phyloP scores from a whole-genome alignment of 1,140 invertebrate genomes.

The Ceratoteleas bidentatus region DNA sequence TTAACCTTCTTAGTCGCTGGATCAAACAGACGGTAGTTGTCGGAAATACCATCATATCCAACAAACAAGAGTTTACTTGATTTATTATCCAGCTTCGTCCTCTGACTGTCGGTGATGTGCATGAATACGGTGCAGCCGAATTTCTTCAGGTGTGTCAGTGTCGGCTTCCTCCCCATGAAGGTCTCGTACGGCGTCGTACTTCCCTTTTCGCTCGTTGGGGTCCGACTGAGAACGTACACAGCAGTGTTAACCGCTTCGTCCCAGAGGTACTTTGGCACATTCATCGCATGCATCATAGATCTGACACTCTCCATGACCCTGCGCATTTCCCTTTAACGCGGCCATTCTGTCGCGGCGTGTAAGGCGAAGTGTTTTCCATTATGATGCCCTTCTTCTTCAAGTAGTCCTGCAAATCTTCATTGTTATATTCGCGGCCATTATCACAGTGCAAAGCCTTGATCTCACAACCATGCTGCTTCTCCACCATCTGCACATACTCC shows the following conservation, averaged over 20 bases:
- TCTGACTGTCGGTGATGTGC: slow-evolving; percentile 66
- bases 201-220: slow-evolving; percentile 71
- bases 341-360: slow-evolving; percentile 73
- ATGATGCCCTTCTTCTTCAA: slow-evolving; percentile 2
- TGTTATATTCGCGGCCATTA: slow-evolving; percentile 27
- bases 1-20: not conserved
- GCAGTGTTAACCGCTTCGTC: slow-evolving; percentile 78
- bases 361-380: slow-evolving; percentile 27
- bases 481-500: slow-evolving; percentile 6
- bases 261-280: slow-evolving; percentile 75
- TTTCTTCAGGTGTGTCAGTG: slow-evolving; percentile 71
- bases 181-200: slow-evolving; percentile 17
- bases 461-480: slow-evolving; percentile 6
- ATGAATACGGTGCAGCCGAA: slow-evolving; percentile 71
- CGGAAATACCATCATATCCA: slow-evolving; percentile 14
- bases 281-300: slow-evolving; percentile 70
- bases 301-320: slow-evolving; percentile 74
- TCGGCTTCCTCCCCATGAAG: slow-evolving; percentile 76
- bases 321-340: slow-evolving; percentile 75
- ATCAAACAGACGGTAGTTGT: slow-evolving; percentile 17
- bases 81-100: slow-evolving; percentile 69
- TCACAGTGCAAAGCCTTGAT: slow-evolving; percentile 22
- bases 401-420: slow-evolving; percentile 5
- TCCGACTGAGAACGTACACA: slow-evolving; percentile 61
- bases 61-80: slow-evolving; percentile 32